A percentile compares a stretch with the other conserved stretches of the same genome.
Conservation (phyloP, 2,113 vertebrate genomes). For the Atractosteus spatula region DNA sequence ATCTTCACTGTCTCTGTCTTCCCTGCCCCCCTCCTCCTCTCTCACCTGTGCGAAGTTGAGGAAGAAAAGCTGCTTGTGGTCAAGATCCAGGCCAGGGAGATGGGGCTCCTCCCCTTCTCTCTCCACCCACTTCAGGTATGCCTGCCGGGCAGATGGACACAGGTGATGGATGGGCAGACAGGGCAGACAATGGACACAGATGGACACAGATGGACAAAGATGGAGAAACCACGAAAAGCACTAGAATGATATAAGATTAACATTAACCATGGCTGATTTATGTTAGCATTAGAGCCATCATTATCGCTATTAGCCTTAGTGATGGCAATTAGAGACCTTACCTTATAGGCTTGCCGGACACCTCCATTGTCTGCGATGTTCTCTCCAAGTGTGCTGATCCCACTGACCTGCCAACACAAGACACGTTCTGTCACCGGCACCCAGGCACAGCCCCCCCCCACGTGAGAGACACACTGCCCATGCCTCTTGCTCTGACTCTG, state of each 20-base stretch:
- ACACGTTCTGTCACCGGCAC: too few species aligned
- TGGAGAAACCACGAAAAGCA: neutral
- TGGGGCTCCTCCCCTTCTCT: slow-evolving; percentile 76
- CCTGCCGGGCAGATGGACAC: slow-evolving; percentile 57
- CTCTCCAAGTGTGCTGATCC: slow-evolving; percentile 91
- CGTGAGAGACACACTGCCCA: neutral
- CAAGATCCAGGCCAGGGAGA: slow-evolving; percentile 84
- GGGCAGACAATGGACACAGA: slow-evolving; percentile 1
- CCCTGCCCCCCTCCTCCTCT: slow-evolving; percentile 5
- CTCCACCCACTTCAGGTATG: slow-evolving; percentile 87
- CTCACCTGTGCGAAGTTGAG: slow-evolving; percentile 93
- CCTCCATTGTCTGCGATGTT: slow-evolving; percentile 97
- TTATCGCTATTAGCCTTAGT: slow-evolving; percentile 5
- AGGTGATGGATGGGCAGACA: too few species aligned
- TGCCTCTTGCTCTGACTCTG: too few species aligned
- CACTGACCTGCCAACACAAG: slow-evolving; percentile 75
- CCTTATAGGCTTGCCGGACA: slow-evolving; percentile 93
- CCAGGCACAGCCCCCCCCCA: neutral
- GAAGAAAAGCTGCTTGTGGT: slow-evolving; percentile 92
- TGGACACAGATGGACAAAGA: slow-evolving; percentile 3
- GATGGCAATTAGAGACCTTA: slow-evolving; percentile 33
- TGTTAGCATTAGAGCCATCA: slow-evolving; percentile 9
- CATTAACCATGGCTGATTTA: neutral
- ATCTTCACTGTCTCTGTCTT: too few species aligned
- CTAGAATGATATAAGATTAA: too few species aligned